Conservation (phyloP, 2,113 vertebrate species). For the Misgurnus anguillicaudatus region DNA sequence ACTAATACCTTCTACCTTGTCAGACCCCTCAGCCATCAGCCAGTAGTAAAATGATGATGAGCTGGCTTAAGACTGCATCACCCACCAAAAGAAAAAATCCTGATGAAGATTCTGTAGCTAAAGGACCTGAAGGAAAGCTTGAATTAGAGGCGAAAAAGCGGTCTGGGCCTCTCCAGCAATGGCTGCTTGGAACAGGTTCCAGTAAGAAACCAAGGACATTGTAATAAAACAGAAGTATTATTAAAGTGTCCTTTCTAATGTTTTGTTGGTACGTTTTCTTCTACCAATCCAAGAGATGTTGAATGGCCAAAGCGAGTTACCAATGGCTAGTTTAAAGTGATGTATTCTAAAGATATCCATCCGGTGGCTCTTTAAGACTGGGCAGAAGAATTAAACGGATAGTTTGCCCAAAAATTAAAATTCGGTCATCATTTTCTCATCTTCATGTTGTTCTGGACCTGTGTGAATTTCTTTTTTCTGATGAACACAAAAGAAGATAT, state of each 20-base stretch:
- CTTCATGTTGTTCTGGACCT: no score
- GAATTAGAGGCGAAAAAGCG: conserved; percentile 71
- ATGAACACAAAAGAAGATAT: no score
- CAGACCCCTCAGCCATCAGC: conserved; percentile 76
- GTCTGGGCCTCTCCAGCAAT: conserved; percentile 66
- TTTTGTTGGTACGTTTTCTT: not conserved
- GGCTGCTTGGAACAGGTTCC: conserved; percentile 60
- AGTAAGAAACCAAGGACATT: conserved; percentile 66
- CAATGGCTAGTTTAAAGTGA: not conserved
- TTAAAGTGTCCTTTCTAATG: not conserved
- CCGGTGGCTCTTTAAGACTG: no score
- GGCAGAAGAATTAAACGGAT: no score
- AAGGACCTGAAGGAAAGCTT: conserved; percentile 54
- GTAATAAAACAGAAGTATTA: conserved; percentile 13
- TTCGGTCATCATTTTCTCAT: no score
- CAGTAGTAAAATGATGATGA: conserved; percentile 82
- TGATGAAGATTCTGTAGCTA: conserved; percentile 57
- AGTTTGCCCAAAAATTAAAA: no score
- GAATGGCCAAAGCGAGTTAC: not conserved
- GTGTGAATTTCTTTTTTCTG: no score
- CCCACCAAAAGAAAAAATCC: conserved; percentile 79
- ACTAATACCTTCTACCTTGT: not conserved
- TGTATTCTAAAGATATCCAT: no score
- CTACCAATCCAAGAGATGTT: not conserved
- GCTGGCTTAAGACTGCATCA: conserved; percentile 80